phyloP scores from a whole-genome alignment of 2,797 vertebrate genomes.

The Champsocephalus esox region DNA sequence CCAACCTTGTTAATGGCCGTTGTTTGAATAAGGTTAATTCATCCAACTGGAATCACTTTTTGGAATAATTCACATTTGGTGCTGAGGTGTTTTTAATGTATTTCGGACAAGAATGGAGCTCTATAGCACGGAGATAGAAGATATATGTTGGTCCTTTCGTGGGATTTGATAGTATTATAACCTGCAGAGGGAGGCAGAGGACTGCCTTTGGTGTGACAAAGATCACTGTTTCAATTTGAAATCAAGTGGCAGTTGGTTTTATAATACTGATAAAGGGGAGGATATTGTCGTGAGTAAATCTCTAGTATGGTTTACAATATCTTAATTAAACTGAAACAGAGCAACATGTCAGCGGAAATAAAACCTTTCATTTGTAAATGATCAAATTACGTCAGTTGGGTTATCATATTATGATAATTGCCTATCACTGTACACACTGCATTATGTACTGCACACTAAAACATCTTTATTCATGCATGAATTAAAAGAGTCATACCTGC shows the following conservation, averaged over 20 bases:
- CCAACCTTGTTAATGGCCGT: no score
- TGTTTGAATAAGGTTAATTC: neutral
- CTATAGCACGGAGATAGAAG: neutral
- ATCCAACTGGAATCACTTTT: neutral
- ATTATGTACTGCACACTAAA: neutral
- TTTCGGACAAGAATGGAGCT: neutral
- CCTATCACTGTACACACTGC: neutral
- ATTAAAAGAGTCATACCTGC: neutral
- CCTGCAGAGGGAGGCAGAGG: conserved; percentile 49
- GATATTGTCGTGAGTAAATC: no score
- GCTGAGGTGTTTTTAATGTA: neutral
- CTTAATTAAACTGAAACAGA: neutral
- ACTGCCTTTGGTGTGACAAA: neutral
- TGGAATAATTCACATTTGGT: neutral
- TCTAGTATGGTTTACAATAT: neutral
- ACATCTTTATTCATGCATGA: neutral
- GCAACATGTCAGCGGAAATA: neutral
- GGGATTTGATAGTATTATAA: neutral
- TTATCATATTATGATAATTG: neutral
- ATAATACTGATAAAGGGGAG: neutral
- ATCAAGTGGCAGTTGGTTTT: neutral
- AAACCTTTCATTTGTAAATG: neutral
- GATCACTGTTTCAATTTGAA: neutral
- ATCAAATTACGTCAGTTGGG: neutral
- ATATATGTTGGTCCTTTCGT: neutral